Percentiles rank a stretch among this genome's conserved stretches.
These are phyloP conservation scores for Formica selysi DNA, from an alignment of 1,140 invertebrate species.

Conservation along the genomic window DNA sequence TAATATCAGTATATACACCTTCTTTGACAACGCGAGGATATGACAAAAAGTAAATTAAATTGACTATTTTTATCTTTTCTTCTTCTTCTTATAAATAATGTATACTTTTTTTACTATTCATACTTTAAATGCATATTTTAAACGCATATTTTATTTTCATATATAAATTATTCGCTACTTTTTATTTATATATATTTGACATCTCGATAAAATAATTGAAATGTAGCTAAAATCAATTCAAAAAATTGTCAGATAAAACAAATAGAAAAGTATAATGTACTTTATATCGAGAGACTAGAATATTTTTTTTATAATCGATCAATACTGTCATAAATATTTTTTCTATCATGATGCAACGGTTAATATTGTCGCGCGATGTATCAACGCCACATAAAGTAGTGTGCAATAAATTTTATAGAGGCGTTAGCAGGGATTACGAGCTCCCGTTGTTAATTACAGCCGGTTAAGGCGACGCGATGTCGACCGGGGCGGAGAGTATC, in stretches of 20 bases:
- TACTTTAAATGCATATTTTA: no score
- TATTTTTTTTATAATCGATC: neutral
- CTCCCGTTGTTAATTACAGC: constrained; percentile 56
- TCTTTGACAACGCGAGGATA: neutral
- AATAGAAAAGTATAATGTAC: neutral
- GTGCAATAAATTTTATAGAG: constrained; percentile 54
- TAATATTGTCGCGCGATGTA: constrained; percentile 10
- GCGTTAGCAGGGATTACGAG: constrained; percentile 48
- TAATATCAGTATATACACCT: neutral
- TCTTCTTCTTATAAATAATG: neutral
- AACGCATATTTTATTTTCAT: neutral
- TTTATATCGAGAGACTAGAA: neutral
- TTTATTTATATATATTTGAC: neutral
- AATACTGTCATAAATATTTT: neutral
- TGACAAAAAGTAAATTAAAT: neutral
- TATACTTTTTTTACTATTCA: neutral
- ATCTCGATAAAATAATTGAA: neutral
- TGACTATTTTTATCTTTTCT: neutral
- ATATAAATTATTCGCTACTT: neutral
- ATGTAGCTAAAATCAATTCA: neutral
- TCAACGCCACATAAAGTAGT: neutral
- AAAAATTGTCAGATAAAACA: neutral
- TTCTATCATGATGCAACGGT: neutral
- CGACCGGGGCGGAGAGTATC: constrained; percentile 4
- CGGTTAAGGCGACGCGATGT: constrained; percentile 49